Percentiles rank a stretch among this genome's conserved stretches.
phyloP scores from a whole-genome alignment of 64 coral and sea anemone genomes.

The Astreopora myriophthalma region DNA sequence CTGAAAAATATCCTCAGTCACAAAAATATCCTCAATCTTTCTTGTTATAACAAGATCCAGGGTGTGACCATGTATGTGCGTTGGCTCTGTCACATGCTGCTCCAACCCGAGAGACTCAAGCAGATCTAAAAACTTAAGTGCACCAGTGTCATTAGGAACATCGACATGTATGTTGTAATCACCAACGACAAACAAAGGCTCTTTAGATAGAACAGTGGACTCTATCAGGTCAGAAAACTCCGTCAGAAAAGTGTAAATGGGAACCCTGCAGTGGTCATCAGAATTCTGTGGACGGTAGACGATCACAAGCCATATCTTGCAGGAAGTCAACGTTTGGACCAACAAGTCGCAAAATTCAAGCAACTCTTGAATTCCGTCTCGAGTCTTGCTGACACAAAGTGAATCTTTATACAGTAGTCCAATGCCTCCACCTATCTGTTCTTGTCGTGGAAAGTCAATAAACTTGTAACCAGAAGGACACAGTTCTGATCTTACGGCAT shows the following conservation, averaged over 20 bases:
- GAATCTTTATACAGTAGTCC: background rate
- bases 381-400: background rate
- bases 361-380: background rate
- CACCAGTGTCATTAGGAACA: background rate
- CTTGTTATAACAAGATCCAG: slow-evolving; percentile 4
- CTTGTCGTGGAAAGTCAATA: background rate
- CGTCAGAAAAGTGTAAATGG: background rate
- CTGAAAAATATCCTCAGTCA: no score
- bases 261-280: background rate
- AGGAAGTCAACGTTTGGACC: background rate
- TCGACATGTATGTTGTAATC: slow-evolving; percentile 32
- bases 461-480: background rate
- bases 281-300: background rate
- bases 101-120: background rate
- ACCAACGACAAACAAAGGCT: slow-evolving; percentile 41
- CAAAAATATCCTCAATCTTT: background rate
- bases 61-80: slow-evolving; percentile 8
- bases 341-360: background rate
- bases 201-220: slow-evolving; percentile 29
- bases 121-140: slow-evolving; percentile 14
- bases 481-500: background rate
- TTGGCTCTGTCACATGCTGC: slow-evolving; percentile 7
- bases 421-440: slow-evolving; percentile 8
- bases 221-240: slow-evolving; percentile 14
- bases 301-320: background rate